Evolutionary conservation across 2,113 vertebrate genomes (phyloP).

Genomic region (Atrichornis clamosus): DNA sequence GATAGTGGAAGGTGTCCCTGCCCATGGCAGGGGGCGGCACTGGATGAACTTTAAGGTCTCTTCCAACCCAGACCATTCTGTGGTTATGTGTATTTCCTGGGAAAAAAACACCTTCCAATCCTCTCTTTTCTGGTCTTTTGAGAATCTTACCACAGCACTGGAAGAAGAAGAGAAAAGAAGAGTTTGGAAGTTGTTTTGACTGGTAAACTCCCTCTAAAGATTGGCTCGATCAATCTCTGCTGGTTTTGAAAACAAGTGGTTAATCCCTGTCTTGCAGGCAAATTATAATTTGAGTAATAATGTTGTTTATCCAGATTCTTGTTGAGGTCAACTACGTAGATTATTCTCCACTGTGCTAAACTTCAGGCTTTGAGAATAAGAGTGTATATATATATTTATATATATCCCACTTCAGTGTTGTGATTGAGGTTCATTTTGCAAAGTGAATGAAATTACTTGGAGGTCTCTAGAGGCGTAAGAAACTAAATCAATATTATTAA

Average conservation of each 20-base stretch:
- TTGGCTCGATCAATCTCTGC: not conserved
- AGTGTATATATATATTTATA: fast-evolving
- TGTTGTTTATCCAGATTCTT: not conserved
- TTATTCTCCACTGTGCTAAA: not conserved
- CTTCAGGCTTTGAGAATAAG: not conserved
- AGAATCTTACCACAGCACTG: not conserved
- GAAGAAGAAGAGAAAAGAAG: not conserved
- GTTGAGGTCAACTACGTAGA: not conserved
- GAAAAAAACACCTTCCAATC: not conserved
- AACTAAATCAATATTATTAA: not conserved
- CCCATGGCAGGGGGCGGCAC: not conserved
- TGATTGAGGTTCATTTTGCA: not conserved
- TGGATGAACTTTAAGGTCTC: not conserved
- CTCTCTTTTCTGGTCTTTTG: not conserved
- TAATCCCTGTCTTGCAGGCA: not conserved
- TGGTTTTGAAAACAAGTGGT: not conserved
- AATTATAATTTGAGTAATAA: not conserved
- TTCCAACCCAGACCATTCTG: not conserved
- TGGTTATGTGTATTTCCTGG: not conserved
- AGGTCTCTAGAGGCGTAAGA: not conserved
- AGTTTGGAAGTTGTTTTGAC: not conserved
- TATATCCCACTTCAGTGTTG: fast-evolving
- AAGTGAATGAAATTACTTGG: not conserved
- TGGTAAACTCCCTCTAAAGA: not conserved
- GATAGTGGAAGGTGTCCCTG: not conserved